phyloP scores from a whole-genome alignment of 2,797 vertebrate species.

The Hipposideros larvatus region DNA sequence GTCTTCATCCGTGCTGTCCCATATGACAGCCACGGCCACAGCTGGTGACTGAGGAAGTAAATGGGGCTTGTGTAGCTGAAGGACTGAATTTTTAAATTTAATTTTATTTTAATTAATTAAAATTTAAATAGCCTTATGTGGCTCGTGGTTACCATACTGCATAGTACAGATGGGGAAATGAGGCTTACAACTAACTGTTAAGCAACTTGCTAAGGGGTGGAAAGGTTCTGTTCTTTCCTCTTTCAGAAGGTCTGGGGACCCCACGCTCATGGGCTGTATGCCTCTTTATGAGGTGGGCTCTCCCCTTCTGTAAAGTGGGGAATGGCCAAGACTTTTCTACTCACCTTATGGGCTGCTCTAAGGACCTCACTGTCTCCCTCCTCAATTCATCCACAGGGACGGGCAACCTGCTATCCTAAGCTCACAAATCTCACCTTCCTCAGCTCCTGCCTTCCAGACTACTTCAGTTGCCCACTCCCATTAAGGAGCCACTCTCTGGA shows the following conservation, averaged over 20 bases:
- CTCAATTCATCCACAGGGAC: not conserved
- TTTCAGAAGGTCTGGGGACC: not conserved
- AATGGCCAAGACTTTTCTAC: not conserved
- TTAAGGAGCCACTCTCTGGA: not conserved
- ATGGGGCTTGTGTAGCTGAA: not conserved
- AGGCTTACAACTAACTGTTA: not conserved
- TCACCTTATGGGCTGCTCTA: not conserved
- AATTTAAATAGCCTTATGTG: not conserved
- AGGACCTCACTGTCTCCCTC: not conserved
- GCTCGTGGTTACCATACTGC: not conserved
- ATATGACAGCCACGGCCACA: rapidly evolving
- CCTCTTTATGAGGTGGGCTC: not conserved
- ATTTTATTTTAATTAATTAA: not conserved
- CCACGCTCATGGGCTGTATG: rapidly evolving
- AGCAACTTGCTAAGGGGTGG: not conserved
- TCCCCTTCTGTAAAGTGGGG: not conserved
- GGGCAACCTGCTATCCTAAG: no score
- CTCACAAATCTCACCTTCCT: not conserved
- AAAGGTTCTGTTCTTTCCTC: not conserved
- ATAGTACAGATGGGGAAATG: not conserved
- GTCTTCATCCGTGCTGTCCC: not conserved
- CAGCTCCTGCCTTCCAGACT: not conserved
- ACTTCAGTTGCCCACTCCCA: not conserved
- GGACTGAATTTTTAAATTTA: not conserved
- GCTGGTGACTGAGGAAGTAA: not conserved